Percentiles rank a stretch among this genome's conserved stretches.
phyloP scores from a whole-genome alignment of 2,113 vertebrate genomes.

The Dicentrarchus labrax region DNA sequence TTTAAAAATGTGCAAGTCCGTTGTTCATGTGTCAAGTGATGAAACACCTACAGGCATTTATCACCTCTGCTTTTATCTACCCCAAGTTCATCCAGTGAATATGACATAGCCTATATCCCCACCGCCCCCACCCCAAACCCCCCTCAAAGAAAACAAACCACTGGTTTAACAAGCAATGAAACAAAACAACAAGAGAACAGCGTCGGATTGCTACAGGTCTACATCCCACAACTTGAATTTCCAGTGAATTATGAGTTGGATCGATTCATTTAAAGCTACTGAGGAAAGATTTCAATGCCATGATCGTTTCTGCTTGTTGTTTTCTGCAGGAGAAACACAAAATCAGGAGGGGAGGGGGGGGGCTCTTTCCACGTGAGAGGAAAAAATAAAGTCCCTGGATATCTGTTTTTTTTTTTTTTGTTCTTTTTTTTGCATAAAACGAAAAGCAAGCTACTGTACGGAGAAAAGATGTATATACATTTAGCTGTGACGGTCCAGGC shows the following conservation, averaged over 20 bases:
- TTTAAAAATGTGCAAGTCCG: conserved; percentile 95
- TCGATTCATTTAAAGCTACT: conserved; percentile 95
- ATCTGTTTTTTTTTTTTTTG: conserved; percentile 69
- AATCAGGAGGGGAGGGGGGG: conserved; percentile 75
- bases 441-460: conserved; percentile 82
- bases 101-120: conserved; percentile 86
- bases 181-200: conserved; percentile 76
- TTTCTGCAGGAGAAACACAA: conserved; percentile 85
- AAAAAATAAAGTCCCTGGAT: conserved; percentile 87
- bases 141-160: conserved; percentile 50
- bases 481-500: conserved; percentile 87
- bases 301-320: conserved; percentile 76
- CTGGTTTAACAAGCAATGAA: conserved; percentile 70
- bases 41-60: conserved; percentile 96
- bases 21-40: conserved; percentile 94
- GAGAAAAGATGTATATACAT: conserved; percentile 92
- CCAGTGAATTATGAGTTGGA: conserved; percentile 78
- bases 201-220: conserved; percentile 79
- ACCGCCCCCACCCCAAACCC: conserved; percentile 33
- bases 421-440: conserved; percentile 81
- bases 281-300: conserved; percentile 86
- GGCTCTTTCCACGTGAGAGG: conserved; percentile 89
- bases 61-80: conserved; percentile 92
- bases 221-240: conserved; percentile 91
- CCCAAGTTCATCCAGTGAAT: conserved; percentile 94